Base-by-base conservation (phyloP, 2,888 invertebrate species). In the Quadroppia sp. region DNA sequence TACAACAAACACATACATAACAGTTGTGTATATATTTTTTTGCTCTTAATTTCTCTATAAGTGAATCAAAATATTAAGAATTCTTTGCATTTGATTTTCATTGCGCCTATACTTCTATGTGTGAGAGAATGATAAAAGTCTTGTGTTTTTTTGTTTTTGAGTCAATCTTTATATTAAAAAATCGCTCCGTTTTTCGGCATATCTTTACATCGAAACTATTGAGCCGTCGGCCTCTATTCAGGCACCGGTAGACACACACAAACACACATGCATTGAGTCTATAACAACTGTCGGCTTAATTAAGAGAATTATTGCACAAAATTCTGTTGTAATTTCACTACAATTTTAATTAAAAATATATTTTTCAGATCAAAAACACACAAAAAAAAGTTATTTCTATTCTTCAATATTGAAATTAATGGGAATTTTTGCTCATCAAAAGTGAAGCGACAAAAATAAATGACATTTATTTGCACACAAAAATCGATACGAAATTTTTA, bases 21-120 rank as follows among this genome's bases (percentile, higher is more conserved):
- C 53, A 53, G 25, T 53, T 53, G 20, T 59, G 30, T 59, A 59
- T 59, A 56, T 56, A n/a, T n/a, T n/a, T n/a, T 56, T 56, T 15
- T 53, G 28, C 53, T 53, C 53, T 53, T 53, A 53, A 53, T 53
- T 53, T 53, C 53, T 53, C 15, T 4, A 36, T 2, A 53, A 53
- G 20, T 53, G 53, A 53, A 53, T 53, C n/a, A n/a, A n/a, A 53
- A 59, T 20, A 4, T 30, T 30, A 59, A 45, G 15, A 15, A 45
- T 45, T 45, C 11, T 17, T 45, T 45, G 17, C 45, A n/a, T 45
- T 45, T 45, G 45, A 9, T 45, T 45, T 45, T 17, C 17, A 45
- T 9, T 36, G n/a, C n/a, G n/a, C n/a, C n/a, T n/a, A n/a, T n/a
- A n/a, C n/a, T n/a, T n/a, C n/a, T n/a, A n/a, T n/a, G n/a, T n/a